Evolutionary conservation across 2,113 vertebrate genomes (phyloP).

Genomic region (Prietella phreatophila): DNA sequence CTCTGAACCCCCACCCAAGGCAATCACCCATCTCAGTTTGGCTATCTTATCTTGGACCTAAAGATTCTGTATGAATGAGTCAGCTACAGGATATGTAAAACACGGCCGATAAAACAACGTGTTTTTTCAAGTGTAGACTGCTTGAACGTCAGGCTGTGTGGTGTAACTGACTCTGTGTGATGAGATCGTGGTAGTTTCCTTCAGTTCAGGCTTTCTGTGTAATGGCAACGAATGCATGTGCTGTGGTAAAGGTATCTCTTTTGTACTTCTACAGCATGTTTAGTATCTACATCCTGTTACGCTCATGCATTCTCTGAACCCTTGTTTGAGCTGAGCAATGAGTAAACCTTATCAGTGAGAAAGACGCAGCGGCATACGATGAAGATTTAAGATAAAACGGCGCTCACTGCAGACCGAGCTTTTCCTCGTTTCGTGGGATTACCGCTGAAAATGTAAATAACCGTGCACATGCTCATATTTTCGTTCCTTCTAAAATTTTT

Average conservation of each 20-base stretch:
- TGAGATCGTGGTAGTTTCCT: neutral
- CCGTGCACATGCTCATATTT: neutral
- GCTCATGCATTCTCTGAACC: constrained; percentile 23
- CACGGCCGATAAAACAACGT: constrained; percentile 32
- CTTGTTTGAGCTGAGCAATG: neutral
- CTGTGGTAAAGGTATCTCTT: constrained; percentile 25
- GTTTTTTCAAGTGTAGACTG: neutral
- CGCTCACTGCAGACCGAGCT: neutral
- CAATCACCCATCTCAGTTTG: constrained; percentile 52
- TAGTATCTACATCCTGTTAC: constrained; percentile 24
- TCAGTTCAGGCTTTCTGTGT: neutral
- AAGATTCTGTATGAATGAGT: constrained; percentile 38
- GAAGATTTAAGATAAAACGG: constrained; percentile 5
- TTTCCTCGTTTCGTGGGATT: neutral
- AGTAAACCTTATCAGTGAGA: constrained; percentile 1
- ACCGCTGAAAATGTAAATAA: neutral
- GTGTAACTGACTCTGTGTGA: constrained; percentile 15
- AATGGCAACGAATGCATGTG: constrained; percentile 2
- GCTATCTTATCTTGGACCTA: constrained; percentile 55
- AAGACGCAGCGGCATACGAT: neutral
- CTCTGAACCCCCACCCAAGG: neutral
- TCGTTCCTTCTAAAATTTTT: neutral
- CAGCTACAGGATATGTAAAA: constrained; percentile 49
- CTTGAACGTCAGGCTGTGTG: neutral
- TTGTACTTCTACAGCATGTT: neutral